Percentiles rank a stretch among this genome's conserved stretches.
These are phyloP conservation scores for Pyralis farinalis DNA, from an alignment of 2,888 invertebrate genomes.

Conservation along the genomic window DNA sequence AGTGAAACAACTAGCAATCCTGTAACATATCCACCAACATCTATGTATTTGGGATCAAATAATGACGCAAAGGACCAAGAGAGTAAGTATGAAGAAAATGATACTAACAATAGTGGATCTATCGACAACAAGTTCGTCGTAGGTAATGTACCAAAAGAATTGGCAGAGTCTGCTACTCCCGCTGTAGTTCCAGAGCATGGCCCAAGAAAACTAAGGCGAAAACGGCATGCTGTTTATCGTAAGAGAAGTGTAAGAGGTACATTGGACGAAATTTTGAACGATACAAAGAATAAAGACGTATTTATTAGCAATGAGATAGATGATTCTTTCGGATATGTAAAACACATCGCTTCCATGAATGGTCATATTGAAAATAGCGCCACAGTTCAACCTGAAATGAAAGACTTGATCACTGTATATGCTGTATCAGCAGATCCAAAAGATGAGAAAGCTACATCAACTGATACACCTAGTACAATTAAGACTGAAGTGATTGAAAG, in stretches of 20 bases:
- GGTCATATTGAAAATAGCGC: conserved; percentile 29
- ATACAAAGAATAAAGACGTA: conserved; percentile 59
- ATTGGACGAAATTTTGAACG: conserved; percentile 62
- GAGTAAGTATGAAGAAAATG: conserved; percentile 49
- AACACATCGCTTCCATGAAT: conserved; percentile 27
- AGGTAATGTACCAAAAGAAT: conserved; percentile 83
- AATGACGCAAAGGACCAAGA: conserved; percentile 56
- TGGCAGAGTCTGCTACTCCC: conserved; percentile 75
- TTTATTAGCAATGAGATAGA: conserved; percentile 75
- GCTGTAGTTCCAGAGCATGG: conserved; percentile 85
- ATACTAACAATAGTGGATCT: conserved; percentile 34
- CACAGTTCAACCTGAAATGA: conserved; percentile 28
- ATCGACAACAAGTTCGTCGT: conserved; percentile 83
- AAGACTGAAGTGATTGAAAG: conserved; percentile 57
- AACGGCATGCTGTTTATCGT: conserved; percentile 25
- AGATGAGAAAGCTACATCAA: conserved; percentile 19
- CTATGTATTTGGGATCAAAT: conserved; percentile 71
- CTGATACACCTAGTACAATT: conserved; percentile 27
- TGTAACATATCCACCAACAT: conserved; percentile 64
- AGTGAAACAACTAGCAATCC: conserved; percentile 63
- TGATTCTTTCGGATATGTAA: conserved; percentile 38
- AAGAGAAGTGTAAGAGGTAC: conserved; percentile 57
- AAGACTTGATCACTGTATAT: conserved; percentile 47
- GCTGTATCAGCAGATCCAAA: conserved; percentile 42
- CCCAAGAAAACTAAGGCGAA: conserved; percentile 72